Evolutionary conservation across 2,113 vertebrate species (phyloP).

Genomic region (Mohoua ochrocephala): DNA sequence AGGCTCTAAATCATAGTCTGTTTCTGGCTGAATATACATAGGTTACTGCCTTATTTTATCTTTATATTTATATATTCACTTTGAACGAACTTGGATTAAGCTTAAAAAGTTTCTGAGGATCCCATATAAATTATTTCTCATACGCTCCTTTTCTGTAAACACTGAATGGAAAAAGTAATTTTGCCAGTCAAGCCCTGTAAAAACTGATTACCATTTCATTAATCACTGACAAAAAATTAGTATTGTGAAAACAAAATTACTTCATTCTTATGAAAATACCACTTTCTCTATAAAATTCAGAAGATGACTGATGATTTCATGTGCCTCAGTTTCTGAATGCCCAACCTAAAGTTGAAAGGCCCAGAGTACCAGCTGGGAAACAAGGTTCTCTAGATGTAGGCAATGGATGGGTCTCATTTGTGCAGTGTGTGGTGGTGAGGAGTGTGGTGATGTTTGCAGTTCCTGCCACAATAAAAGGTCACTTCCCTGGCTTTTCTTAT

Average conservation of each 20-base stretch:
- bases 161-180: neutral
- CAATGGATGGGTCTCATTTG: neutral
- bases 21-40: neutral
- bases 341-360: neutral
- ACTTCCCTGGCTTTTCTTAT: neutral
- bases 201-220: neutral
- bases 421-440: neutral
- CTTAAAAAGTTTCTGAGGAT: neutral
- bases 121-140: neutral
- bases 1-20: neutral
- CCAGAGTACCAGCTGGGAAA: neutral
- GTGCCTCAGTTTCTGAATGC: neutral
- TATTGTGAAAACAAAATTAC: neutral
- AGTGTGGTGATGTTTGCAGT: neutral
- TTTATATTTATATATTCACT: neutral
- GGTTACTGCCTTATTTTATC: slow-evolving; percentile 12
- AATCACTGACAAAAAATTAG: neutral
- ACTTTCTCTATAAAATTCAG: neutral
- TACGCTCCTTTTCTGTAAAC: neutral
- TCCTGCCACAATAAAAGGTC: neutral
- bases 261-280: neutral
- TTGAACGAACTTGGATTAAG: neutral
- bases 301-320: neutral
- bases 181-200: neutral
- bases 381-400: neutral